Evolutionary conservation across 1,140 invertebrate genomes (phyloP), one percentile per base, ranked within the genome.

Genomic region (Bacillus rossius): DNA sequence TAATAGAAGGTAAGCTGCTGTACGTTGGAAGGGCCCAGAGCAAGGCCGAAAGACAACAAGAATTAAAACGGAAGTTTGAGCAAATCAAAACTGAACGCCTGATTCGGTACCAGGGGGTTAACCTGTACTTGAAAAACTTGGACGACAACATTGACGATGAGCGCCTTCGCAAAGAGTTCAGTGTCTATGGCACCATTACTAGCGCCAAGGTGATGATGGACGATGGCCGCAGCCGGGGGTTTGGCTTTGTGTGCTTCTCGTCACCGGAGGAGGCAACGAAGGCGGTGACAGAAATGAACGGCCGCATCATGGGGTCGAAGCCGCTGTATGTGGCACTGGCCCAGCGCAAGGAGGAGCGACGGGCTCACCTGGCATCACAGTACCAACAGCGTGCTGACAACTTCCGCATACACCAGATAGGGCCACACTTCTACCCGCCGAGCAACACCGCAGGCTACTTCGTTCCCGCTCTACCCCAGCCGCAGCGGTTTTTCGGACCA

Each of bases 161-260:
- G 59, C 64, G 74, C 17, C 69, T 88, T 7, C 69, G 83, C n/a
- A 81, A 83, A 60, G 83, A 87, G 66, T 88, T 88, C 67, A 69
- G 79, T 65, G 68, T 77, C 25, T 86, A 82, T 70, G 86, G 86
- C 25, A 83, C 77, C 13, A 88, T 88, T 50, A 87, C 85, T 4
- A 84, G 81, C 68, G 86, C 86, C 14, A 86, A 85, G 69, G 81
- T 83, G 41, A 82, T 82, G 80, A 75, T 69, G 25, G 78, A 73
- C 51, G 79, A 82, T 51, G 77, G 72, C 8, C 64, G 70, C 13
- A 73, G 70, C 55, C 86, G 85, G 71, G 87, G 86, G 29, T 89
- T 89, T 69, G 86, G 86, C 14, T 89, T 89, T 69, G 87, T 89
- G 5, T 89, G 87, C 73, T 89, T 89, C 68, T 83, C 81, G 25